These are phyloP conservation scores for Lamellibrachia satsuma DNA, from an alignment of 2,888 invertebrate species.

Conservation along the genomic window DNA sequence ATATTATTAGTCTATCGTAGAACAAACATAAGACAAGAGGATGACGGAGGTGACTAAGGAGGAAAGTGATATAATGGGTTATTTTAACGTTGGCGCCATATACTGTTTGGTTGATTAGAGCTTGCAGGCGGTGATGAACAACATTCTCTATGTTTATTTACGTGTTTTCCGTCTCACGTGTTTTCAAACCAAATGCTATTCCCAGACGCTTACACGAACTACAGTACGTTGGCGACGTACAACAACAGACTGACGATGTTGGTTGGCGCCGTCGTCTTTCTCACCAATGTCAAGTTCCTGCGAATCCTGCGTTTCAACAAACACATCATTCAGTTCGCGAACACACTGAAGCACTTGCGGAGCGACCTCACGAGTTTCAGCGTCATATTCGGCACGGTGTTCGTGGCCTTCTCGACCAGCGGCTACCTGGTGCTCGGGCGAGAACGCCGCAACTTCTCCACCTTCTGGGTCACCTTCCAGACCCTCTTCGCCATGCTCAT, in stretches of 20 bases:
- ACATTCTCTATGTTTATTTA: too few relatives aligned
- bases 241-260: conserved; percentile 35
- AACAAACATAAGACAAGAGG: too few relatives aligned
- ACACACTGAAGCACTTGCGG: conserved; percentile 32
- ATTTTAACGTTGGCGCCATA: too few relatives aligned
- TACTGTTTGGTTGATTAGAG: too few relatives aligned
- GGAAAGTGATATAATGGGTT: too few relatives aligned
- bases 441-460: conserved; percentile 34
- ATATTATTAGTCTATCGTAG: too few relatives aligned
- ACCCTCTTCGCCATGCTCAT: conserved; percentile 43
- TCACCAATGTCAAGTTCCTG: conserved; percentile 43
- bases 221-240: conserved; percentile 36
- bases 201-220: conserved; percentile 41
- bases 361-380: conserved; percentile 38
- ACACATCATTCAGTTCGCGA: conserved; percentile 35
- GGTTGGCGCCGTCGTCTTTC: conserved; percentile 39
- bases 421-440: conserved; percentile 37
- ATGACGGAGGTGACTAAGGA: too few relatives aligned
- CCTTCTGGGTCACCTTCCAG: conserved; percentile 37
- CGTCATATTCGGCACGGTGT: conserved; percentile 42
- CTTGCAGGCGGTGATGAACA: too few relatives aligned
- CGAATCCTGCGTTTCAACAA: conserved; percentile 42
- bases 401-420: conserved; percentile 40
- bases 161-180: too few relatives aligned
- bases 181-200: neutral